Base-by-base conservation (phyloP, 2,888 invertebrate genomes). In the Prenolepis imparis region DNA sequence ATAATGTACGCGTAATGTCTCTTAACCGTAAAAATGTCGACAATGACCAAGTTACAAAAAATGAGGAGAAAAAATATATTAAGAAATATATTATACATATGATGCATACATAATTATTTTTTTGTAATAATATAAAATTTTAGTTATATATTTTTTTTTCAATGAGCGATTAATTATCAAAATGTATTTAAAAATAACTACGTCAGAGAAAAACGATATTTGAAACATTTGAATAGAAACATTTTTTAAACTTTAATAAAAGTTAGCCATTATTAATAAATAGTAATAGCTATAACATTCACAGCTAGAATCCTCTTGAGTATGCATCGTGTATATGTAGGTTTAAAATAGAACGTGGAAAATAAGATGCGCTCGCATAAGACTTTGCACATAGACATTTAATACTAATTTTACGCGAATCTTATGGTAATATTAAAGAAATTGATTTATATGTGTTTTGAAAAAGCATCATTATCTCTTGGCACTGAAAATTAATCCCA, bases 401-500 rank as follows among this genome's bases (percentile, higher is more conserved):
- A 75, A 48, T 63, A 48, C 36, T 64, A 63, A 75, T 36, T 63
- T 21, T 48, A 21, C n/a, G 21, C 36, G 39, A 72, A 72, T 72
- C 21, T 48, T 48, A 61, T 61, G 36, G 44, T 74, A 39, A 74
- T 74, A 74, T 63, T 61, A 63, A 15, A 15, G 28, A 63, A 44
- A 75, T 24, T 75, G 63, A 64, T 75, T 48, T 48, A 63, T 63
- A 63, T 24, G 21, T 18, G 48, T 64, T 61, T 48, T 41, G 21
- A 63, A 75, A 36, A 63, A 21, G n/a, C 36, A 36, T 1, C 18
- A 36, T 75, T 48, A 63, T 18, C 36, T 44, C 32, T 15, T 63
- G 63, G 63, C 48, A n/a, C 44, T 75, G 74, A 63, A 48, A 75
- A 75, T 75, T 75, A 64, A 75, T 75, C 32, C 63, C 74, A 44